Evolutionary conservation across 2,113 vertebrate species (phyloP).

Genomic region (Chamaea fasciata): DNA sequence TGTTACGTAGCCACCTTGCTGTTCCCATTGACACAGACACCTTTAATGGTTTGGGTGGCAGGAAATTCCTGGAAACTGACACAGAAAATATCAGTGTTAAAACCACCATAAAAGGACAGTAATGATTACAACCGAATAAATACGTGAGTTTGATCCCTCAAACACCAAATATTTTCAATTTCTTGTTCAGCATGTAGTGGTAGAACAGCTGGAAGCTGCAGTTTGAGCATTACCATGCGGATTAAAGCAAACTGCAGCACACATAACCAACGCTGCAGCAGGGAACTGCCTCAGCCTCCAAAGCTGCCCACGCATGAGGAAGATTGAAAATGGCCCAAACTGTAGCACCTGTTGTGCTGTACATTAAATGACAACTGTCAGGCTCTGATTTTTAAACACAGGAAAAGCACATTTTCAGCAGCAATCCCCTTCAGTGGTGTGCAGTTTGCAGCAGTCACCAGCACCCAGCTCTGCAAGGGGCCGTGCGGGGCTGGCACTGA

Average conservation of each 20-base stretch:
- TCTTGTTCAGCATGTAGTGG: not conserved
- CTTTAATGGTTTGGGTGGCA: not conserved
- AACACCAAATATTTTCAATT: not conserved
- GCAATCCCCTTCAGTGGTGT: not conserved
- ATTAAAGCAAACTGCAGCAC: not conserved
- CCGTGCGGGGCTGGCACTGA: not conserved
- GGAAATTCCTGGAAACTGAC: not conserved
- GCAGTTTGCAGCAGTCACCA: not conserved
- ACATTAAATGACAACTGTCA: not conserved
- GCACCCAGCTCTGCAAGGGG: no score
- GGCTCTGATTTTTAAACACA: not conserved
- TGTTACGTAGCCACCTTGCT: not conserved
- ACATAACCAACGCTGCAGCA: not conserved
- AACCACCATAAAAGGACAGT: not conserved
- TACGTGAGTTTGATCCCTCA: not conserved
- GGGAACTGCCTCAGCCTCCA: not conserved
- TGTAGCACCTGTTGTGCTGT: not conserved
- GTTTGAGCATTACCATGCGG: not conserved
- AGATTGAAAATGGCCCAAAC: not conserved
- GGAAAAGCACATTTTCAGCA: not conserved
- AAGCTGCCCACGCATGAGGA: accelerated
- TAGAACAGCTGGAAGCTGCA: not conserved
- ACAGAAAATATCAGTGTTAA: not conserved
- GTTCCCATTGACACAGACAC: not conserved
- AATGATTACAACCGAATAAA: not conserved